phyloP scores from a whole-genome alignment of 2,888 invertebrate genomes.

The Conus canariensis region DNA sequence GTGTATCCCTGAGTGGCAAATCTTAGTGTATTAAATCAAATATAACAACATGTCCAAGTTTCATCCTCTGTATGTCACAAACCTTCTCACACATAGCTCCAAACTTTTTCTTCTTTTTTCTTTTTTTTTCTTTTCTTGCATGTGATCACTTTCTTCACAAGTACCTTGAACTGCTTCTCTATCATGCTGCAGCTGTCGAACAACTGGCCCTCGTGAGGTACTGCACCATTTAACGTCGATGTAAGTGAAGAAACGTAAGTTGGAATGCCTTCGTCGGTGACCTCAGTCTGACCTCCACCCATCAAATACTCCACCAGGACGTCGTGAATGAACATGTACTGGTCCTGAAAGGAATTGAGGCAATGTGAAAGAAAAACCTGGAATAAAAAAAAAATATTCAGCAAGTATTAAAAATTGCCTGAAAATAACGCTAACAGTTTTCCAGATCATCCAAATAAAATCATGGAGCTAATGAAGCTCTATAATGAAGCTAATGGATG shows the following conservation, averaged over 20 bases:
- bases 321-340: slow-evolving; percentile 98
- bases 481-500: no score
- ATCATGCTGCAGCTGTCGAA: slow-evolving; percentile 71
- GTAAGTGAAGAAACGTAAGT: slow-evolving; percentile 78
- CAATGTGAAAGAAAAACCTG: neutral
- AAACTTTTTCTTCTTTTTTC: no score
- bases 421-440: neutral
- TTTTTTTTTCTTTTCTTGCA: no score
- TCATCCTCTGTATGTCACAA: no score
- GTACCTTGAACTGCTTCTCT: slow-evolving; percentile 88
- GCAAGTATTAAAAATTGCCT: no score
- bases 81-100: no score
- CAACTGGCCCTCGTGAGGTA: slow-evolving; percentile 2
- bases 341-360: slow-evolving; percentile 83
- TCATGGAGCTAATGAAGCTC: no score
- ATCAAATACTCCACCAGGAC: slow-evolving; percentile 95
- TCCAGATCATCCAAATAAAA: neutral
- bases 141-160: no score
- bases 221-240: slow-evolving; percentile 55
- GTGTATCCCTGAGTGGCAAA: no score
- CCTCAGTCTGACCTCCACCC: slow-evolving; percentile 84
- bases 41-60: no score
- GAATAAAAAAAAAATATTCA: neutral
- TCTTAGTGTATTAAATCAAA: no score
- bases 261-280: slow-evolving; percentile 82